phyloP scores from a whole-genome alignment of 2,888 invertebrate genomes.

The Eledona agricola region DNA sequence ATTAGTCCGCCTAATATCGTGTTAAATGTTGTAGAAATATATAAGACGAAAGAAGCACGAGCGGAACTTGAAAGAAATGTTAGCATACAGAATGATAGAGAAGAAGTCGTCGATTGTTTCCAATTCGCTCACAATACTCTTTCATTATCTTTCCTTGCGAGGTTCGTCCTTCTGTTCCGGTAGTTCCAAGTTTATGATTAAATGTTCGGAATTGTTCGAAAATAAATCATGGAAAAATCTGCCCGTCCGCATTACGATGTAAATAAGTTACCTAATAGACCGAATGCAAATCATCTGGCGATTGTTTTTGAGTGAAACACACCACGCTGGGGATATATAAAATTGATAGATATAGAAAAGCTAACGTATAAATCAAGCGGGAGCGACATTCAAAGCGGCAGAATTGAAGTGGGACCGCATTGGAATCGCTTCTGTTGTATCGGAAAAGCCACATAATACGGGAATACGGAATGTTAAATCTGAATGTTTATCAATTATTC shows the following conservation, averaged over 20 bases:
- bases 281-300: conserved; percentile 21
- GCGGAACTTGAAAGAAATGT: conserved; percentile 44
- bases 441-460: conserved; percentile 49
- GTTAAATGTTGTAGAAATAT: conserved; percentile 60
- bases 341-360: conserved; percentile 53
- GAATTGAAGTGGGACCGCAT: conserved; percentile 43
- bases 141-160: conserved; percentile 57
- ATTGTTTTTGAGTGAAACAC: conserved; percentile 33
- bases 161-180: conserved; percentile 57
- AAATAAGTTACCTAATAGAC: conserved; percentile 18
- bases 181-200: too few relatives aligned
- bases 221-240: conserved; percentile 4
- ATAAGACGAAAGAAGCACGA: conserved; percentile 46
- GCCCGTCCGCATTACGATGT: background rate
- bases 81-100: conserved; percentile 54
- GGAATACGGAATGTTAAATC: conserved; percentile 58
- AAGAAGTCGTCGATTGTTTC: conserved; percentile 52
- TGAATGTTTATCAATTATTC: conserved; percentile 60
- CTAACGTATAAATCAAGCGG: conserved; percentile 55
- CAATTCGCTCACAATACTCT: conserved; percentile 52
- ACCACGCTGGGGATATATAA: conserved; percentile 44
- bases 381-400: conserved; percentile 44
- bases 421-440: conserved; percentile 47
- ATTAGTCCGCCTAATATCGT: conserved; percentile 52
- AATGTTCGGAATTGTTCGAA: too few relatives aligned